Evolutionary conservation across 1,140 invertebrate species (phyloP).

Genomic region (Harpegnathos saltator): DNA sequence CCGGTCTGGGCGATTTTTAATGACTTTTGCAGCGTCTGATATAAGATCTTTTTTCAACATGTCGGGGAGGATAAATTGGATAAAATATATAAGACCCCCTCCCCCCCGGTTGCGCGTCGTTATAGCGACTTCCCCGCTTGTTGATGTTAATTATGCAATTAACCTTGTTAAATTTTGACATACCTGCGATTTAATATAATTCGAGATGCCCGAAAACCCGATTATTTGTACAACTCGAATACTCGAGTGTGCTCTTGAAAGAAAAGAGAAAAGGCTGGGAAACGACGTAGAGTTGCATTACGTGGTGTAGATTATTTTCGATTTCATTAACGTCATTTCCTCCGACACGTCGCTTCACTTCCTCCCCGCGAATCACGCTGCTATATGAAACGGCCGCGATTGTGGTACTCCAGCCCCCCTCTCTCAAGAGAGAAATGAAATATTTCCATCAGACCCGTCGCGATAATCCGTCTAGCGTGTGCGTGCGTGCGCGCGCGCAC

Average conservation of each 20-base stretch:
- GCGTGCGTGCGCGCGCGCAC: constrained; percentile 25
- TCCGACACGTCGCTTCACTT: constrained; percentile 39
- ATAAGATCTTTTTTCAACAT: no score
- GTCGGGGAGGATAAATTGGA: no score
- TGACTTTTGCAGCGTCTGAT: no score
- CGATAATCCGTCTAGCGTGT: constrained; percentile 65
- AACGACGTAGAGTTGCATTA: constrained; percentile 14
- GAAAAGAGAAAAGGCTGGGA: not conserved
- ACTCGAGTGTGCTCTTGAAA: not conserved
- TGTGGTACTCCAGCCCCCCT: constrained; percentile 12
- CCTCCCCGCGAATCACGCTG: constrained; percentile 1
- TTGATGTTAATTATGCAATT: no score
- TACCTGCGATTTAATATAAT: no score
- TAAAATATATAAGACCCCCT: no score
- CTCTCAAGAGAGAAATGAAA: constrained; percentile 66
- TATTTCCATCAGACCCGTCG: constrained; percentile 71
- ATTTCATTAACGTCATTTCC: constrained; percentile 60
- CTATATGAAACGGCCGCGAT: constrained; percentile 25
- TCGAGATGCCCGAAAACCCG: no score
- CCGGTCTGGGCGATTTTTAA: no score
- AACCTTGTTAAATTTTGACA: no score
- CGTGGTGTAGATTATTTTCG: constrained; percentile 49
- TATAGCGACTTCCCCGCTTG: no score
- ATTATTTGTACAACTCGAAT: no score
- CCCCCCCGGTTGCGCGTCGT: no score